These are phyloP conservation scores for Drosophila acutilabella DNA, from an alignment of 2,888 invertebrate genomes.

Conservation along the genomic window DNA sequence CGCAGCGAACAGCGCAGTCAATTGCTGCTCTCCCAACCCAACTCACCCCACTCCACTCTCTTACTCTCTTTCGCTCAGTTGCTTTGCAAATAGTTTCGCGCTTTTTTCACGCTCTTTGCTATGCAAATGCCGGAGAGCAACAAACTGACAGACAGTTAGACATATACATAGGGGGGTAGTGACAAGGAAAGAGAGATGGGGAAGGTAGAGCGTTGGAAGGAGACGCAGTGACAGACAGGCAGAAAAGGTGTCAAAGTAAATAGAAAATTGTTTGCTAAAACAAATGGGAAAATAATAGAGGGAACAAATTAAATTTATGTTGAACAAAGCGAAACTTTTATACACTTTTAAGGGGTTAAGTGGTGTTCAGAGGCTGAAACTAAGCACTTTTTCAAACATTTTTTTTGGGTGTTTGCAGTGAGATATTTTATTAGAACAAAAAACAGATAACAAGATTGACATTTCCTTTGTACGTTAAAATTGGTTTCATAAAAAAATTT, in stretches of 20 bases:
- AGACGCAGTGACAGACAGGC: slow-evolving; percentile 29
- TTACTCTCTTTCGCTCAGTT: slow-evolving; percentile 57
- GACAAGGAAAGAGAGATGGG: not conserved
- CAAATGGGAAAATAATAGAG: slow-evolving; percentile 23
- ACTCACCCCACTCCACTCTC: slow-evolving; percentile 5
- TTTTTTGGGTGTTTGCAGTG: too few relatives aligned
- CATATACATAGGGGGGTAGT: slow-evolving; percentile 1
- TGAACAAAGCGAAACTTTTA: not conserved
- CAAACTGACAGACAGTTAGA: slow-evolving; percentile 37
- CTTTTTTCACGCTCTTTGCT: slow-evolving; percentile 44
- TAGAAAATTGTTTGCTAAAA: slow-evolving; percentile 58
- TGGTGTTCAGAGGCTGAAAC: too few relatives aligned
- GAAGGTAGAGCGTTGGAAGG: not conserved
- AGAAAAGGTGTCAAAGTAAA: slow-evolving; percentile 66
- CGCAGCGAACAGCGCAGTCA: slow-evolving; percentile 1
- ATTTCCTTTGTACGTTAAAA: too few relatives aligned
- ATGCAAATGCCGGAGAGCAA: slow-evolving; percentile 51
- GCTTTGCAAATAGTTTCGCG: slow-evolving; percentile 60
- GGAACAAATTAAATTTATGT: slow-evolving; percentile 7
- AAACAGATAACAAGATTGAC: too few relatives aligned
- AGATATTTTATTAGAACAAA: too few relatives aligned
- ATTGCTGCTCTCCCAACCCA: slow-evolving; percentile 5
- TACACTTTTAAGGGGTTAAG: too few relatives aligned
- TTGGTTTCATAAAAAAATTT: too few relatives aligned
- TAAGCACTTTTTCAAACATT: too few relatives aligned